These are phyloP conservation scores for Halictus rubicundus DNA, from an alignment of 1,140 invertebrate genomes.

Conservation along the genomic window DNA sequence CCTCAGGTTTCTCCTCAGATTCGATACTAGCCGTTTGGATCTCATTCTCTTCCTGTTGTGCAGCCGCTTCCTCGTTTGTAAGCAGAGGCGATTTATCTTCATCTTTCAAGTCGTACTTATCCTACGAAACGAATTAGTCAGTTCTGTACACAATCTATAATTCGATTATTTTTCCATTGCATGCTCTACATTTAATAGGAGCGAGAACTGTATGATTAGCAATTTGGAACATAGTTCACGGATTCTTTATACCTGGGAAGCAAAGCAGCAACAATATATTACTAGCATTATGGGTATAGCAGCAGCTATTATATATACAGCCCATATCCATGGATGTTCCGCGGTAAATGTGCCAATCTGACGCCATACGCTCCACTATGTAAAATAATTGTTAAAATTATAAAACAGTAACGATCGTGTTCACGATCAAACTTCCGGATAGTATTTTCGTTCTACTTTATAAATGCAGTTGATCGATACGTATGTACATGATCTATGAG, in stretches of 20 bases:
- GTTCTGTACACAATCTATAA: neutral
- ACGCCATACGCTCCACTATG: conserved; percentile 89
- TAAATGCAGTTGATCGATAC: neutral
- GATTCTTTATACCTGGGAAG: conserved; percentile 78
- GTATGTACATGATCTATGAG: neutral
- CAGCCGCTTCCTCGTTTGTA: conserved; percentile 29
- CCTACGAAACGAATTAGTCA: conserved; percentile 63
- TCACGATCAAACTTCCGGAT: neutral
- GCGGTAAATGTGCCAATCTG: conserved; percentile 91
- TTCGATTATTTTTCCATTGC: neutral
- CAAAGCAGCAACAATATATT: conserved; percentile 90
- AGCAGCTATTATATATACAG: conserved; percentile 90
- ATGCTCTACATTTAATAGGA: neutral
- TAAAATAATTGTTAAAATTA: conserved; percentile 42
- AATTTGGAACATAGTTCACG: conserved; percentile 1
- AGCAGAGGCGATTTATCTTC: conserved; percentile 68
- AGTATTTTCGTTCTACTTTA: neutral
- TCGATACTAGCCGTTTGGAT: conserved; percentile 67
- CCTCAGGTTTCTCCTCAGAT: conserved; percentile 38
- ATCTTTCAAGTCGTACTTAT: conserved; percentile 81
- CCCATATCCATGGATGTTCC: conserved; percentile 95
- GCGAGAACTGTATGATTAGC: neutral
- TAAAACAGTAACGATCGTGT: neutral
- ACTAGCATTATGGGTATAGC: conserved; percentile 89
- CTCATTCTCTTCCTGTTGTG: conserved; percentile 37